Evolutionary conservation across 2,113 vertebrate species (phyloP).

Genomic region (Phrynosoma blainvillii): DNA sequence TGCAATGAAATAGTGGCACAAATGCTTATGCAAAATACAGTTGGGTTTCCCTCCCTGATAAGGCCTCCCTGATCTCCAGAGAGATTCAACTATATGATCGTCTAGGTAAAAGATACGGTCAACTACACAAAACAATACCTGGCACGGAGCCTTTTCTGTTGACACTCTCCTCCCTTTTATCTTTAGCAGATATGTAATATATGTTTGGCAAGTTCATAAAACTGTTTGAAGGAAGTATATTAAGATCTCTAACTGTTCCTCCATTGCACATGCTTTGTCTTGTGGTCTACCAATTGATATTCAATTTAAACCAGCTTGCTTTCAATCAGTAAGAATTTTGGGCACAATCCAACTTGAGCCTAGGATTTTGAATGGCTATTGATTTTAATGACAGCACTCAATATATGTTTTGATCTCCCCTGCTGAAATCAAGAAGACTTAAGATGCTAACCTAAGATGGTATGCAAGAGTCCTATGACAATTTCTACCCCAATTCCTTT

Average conservation of each 20-base stretch:
- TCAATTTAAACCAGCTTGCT: conserved; percentile 40
- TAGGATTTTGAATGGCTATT: not conserved
- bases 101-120: conserved; percentile 73
- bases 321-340: not conserved
- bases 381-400: not conserved
- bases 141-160: conserved; percentile 71
- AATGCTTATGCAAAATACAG: conserved; percentile 53
- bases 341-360: not conserved
- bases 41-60: conserved; percentile 51
- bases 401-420: not conserved
- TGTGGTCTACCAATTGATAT: conserved; percentile 50
- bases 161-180: conserved; percentile 71
- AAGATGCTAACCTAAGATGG: not conserved
- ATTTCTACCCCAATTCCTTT: too few relatives aligned
- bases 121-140: conserved; percentile 67
- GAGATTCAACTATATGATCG: conserved; percentile 63
- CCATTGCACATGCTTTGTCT: conserved; percentile 48
- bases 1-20: conserved; percentile 53
- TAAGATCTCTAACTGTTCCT: conserved; percentile 71
- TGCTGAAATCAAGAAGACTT: not conserved
- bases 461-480: too few relatives aligned
- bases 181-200: conserved; percentile 60
- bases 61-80: conserved; percentile 48
- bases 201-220: conserved; percentile 75
- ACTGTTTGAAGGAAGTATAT: conserved; percentile 73